Percentiles rank a stretch among this genome's conserved stretches.
phyloP scores from a whole-genome alignment of 2,888 invertebrate genomes.

The Parnassius orleans region DNA sequence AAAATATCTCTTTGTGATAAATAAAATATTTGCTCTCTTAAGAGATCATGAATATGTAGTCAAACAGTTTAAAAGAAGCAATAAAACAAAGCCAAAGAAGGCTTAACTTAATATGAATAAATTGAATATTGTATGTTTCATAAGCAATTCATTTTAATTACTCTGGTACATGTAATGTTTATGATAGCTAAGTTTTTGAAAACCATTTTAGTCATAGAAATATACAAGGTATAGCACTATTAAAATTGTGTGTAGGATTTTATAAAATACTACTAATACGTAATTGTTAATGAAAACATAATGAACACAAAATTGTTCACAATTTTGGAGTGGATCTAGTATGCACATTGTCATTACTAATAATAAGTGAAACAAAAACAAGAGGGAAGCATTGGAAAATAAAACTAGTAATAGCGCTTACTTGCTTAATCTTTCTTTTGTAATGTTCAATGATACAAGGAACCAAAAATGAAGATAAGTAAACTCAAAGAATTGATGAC shows the following conservation, averaged over 20 bases:
- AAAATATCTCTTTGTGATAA: not conserved
- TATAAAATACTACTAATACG: too few relatives aligned
- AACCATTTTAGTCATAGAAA: too few relatives aligned
- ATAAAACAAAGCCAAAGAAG: not conserved
- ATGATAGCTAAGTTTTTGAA: too few relatives aligned
- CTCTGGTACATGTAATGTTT: not conserved
- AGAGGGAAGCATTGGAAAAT: not conserved
- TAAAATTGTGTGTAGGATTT: too few relatives aligned
- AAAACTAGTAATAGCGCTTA: not conserved
- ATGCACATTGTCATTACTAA: conserved; percentile 11
- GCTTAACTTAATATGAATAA: not conserved
- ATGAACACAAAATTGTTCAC: conserved; percentile 19
- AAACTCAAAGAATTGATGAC: too few relatives aligned
- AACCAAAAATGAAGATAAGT: too few relatives aligned
- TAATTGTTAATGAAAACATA: conserved; percentile 2
- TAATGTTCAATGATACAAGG: too few relatives aligned
- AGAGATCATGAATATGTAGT: not conserved
- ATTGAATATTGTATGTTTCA: not conserved
- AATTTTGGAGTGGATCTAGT: conserved; percentile 18
- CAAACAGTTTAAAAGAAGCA: not conserved
- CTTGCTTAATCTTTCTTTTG: not conserved
- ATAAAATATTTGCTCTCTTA: not conserved
- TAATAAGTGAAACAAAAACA: conserved; percentile 22
- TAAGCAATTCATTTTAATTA: not conserved
- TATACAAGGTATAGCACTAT: too few relatives aligned